Percentiles rank a stretch among this genome's conserved stretches.
Conservation (phyloP, 2,888 invertebrate species). For the Atherix ibis region DNA sequence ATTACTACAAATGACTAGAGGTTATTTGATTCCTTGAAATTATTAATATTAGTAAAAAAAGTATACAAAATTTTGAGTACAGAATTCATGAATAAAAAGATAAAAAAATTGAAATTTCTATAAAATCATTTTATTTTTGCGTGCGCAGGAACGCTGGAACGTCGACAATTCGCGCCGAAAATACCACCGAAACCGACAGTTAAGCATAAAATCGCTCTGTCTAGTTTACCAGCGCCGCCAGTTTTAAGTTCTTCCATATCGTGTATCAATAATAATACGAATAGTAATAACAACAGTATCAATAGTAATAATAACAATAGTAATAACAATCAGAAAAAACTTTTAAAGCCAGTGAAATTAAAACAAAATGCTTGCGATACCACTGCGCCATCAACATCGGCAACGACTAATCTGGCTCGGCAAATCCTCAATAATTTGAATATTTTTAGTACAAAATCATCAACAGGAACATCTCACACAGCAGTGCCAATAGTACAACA, state of each 20-base stretch:
- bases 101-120: too few relatives aligned
- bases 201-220: conserved; percentile 14
- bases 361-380: conserved; percentile 20
- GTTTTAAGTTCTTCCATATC: too few relatives aligned
- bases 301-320: too few relatives aligned
- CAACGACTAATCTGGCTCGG: conserved; percentile 48
- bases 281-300: too few relatives aligned
- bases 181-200: conserved; percentile 18
- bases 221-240: conserved; percentile 3
- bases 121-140: too few relatives aligned
- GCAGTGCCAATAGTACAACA: conserved; percentile 14
- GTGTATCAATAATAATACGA: too few relatives aligned
- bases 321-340: conserved; percentile 14
- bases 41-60: too few relatives aligned
- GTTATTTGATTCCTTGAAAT: too few relatives aligned
- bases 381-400: conserved; percentile 30
- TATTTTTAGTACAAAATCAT: conserved; percentile 42
- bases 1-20: too few relatives aligned
- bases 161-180: conserved; percentile 13
- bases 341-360: conserved; percentile 21
- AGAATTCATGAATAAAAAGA: too few relatives aligned
- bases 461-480: conserved; percentile 10
- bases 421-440: conserved; percentile 68
- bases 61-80: too few relatives aligned
- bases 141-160: conserved; percentile 1